phyloP scores from a whole-genome alignment of 2,888 invertebrate species.

The Frankliniella fusca region DNA sequence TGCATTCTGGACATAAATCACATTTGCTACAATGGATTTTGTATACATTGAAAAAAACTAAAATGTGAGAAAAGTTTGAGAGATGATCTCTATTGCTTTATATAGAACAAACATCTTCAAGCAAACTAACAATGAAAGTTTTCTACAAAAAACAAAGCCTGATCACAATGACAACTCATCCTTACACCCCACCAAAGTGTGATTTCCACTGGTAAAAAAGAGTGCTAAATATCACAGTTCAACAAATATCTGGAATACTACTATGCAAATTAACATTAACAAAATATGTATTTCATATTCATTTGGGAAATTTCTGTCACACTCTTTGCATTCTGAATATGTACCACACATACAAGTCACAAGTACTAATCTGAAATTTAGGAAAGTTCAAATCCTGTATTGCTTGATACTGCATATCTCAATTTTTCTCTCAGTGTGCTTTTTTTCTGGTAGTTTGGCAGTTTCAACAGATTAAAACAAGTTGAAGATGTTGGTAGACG shows the following conservation, averaged over 20 bases:
- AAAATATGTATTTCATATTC: not conserved
- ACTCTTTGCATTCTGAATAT: not conserved
- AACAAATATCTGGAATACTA: not conserved
- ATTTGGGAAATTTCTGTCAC: not conserved
- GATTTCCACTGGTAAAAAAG: not conserved
- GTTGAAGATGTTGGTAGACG: conserved; percentile 98
- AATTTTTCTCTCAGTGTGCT: conserved; percentile 92
- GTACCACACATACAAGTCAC: not conserved
- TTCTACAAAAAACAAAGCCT: not conserved
- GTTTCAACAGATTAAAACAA: conserved; percentile 95
- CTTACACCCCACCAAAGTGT: not conserved
- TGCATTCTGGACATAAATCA: not conserved
- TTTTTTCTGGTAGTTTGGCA: conserved; percentile 97
- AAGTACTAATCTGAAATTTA: not conserved
- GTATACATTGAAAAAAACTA: not conserved
- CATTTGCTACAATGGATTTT: not conserved
- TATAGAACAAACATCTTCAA: not conserved
- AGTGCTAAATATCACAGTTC: not conserved
- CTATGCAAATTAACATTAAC: not conserved
- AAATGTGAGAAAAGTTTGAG: not conserved
- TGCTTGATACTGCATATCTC: conserved; percentile 93
- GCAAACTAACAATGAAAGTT: not conserved
- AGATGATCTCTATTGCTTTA: not conserved
- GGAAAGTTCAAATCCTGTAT: conserved; percentile 98
- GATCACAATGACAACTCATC: not conserved